phyloP scores from a whole-genome alignment of 2,113 vertebrate genomes.

The Megaceryle maxima region DNA sequence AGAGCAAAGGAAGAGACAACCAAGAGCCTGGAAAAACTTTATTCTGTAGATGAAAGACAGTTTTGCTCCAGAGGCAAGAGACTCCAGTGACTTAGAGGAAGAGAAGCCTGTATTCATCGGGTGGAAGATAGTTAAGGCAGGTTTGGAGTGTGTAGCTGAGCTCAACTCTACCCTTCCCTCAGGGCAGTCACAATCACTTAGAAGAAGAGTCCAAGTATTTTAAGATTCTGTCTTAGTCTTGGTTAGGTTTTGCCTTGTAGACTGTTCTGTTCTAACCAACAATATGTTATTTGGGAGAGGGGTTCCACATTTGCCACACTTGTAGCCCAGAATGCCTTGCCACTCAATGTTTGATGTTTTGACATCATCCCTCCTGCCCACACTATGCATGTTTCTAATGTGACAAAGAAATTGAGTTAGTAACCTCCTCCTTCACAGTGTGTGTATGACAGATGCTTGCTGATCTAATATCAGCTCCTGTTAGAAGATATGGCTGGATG shows the following conservation, averaged over 20 bases:
- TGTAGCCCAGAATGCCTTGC: neutral
- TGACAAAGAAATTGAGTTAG: neutral
- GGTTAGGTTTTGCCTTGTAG: neutral
- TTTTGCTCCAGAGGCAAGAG: neutral
- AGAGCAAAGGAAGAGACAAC: neutral
- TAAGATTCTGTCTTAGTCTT: neutral
- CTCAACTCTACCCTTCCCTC: neutral
- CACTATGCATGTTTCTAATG: neutral
- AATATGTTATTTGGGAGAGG: neutral
- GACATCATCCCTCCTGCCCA: neutral
- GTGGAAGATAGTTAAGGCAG: neutral
- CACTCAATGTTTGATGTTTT: too few relatives aligned
- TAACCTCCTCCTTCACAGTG: neutral
- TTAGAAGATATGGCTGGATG: neutral
- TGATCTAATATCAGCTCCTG: neutral
- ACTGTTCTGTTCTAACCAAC: neutral
- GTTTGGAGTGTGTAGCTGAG: neutral
- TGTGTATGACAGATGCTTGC: neutral
- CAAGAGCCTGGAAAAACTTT: neutral
- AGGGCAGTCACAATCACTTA: fast-evolving
- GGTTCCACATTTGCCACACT: neutral
- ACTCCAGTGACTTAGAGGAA: neutral
- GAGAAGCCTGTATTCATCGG: neutral
- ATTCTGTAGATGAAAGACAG: neutral
- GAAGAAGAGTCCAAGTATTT: neutral